Conservation (phyloP, 2,113 vertebrate genomes). For the Archilochus colubris region DNA sequence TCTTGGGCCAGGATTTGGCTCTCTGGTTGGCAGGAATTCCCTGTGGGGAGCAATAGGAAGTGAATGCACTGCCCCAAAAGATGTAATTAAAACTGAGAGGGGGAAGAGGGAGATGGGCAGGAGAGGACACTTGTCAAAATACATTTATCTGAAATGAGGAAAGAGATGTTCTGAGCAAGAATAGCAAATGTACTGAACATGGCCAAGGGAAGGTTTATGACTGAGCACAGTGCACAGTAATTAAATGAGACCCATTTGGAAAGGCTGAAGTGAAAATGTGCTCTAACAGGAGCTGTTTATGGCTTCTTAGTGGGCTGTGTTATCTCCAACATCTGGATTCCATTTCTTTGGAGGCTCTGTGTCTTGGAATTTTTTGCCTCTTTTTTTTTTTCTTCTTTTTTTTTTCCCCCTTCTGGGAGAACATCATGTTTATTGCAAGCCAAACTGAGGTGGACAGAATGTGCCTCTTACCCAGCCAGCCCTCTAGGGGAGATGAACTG, state of each 20-base stretch:
- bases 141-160: not conserved
- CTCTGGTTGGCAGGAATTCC: not conserved
- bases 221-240: slow-evolving; percentile 28
- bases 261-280: slow-evolving; percentile 62
- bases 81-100: not conserved
- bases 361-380: slow-evolving; percentile 72
- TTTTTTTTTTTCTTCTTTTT: not conserved
- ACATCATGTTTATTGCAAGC: slow-evolving; percentile 55
- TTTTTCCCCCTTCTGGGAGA: slow-evolving; percentile 24
- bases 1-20: not conserved
- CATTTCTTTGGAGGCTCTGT: slow-evolving; percentile 75
- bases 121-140: not conserved
- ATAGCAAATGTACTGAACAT: not conserved
- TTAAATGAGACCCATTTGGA: slow-evolving; percentile 34
- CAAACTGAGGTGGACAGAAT: slow-evolving; percentile 61
- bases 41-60: not conserved
- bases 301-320: slow-evolving; percentile 67
- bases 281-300: slow-evolving; percentile 72
- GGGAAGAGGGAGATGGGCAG: no score
- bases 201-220: not conserved
- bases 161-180: not conserved
- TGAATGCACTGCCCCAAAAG: not conserved
- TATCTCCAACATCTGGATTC: slow-evolving; percentile 79
- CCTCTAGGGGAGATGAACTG: slow-evolving; percentile 7
- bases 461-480: slow-evolving; percentile 55